These are phyloP conservation scores for Gobio gobio DNA, from an alignment of 2,113 vertebrate genomes.

Conservation along the genomic window DNA sequence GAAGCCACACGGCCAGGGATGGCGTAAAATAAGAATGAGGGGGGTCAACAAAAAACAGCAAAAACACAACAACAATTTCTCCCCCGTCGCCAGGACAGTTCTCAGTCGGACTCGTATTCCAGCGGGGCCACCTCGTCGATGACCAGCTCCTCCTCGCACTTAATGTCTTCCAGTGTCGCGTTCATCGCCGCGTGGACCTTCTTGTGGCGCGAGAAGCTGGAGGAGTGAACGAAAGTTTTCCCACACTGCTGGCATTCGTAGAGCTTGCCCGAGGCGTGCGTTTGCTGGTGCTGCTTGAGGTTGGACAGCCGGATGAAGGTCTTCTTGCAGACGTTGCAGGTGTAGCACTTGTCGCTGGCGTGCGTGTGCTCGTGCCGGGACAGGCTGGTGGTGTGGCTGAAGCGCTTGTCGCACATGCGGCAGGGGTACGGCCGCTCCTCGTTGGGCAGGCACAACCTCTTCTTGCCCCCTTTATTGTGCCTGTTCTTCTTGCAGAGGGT, in stretches of 20 bases:
- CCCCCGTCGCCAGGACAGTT: conserved; percentile 27
- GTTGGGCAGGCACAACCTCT: conserved; percentile 16
- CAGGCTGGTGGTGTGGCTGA: conserved; percentile 73
- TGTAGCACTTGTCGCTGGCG: conserved; percentile 45
- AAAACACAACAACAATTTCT: neutral
- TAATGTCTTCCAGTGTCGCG: conserved; percentile 39
- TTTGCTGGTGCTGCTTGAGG: conserved; percentile 67
- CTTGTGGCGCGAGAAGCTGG: conserved; percentile 79
- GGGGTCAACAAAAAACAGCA: conserved; percentile 17
- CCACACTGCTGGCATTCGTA: conserved; percentile 74
- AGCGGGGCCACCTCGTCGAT: conserved; percentile 74
- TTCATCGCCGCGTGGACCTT: conserved; percentile 71
- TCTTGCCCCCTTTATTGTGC: conserved; percentile 56
- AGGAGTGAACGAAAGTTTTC: conserved; percentile 80
- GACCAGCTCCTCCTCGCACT: conserved; percentile 53
- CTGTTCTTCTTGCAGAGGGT: conserved; percentile 79
- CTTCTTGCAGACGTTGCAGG: conserved; percentile 58
- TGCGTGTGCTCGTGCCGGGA: conserved; percentile 75
- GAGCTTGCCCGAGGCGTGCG: conserved; percentile 63
- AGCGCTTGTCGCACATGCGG: conserved; percentile 71
- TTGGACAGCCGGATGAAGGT: conserved; percentile 64
- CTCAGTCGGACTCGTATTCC: conserved; percentile 76
- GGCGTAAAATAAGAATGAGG: conserved; percentile 37
- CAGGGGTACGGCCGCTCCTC: conserved; percentile 66
- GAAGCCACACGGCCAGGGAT: conserved; percentile 55